These are phyloP conservation scores for Zoanthus sansibaricus DNA, from an alignment of 92 coral and sea anemone genomes.

Conservation along the genomic window DNA sequence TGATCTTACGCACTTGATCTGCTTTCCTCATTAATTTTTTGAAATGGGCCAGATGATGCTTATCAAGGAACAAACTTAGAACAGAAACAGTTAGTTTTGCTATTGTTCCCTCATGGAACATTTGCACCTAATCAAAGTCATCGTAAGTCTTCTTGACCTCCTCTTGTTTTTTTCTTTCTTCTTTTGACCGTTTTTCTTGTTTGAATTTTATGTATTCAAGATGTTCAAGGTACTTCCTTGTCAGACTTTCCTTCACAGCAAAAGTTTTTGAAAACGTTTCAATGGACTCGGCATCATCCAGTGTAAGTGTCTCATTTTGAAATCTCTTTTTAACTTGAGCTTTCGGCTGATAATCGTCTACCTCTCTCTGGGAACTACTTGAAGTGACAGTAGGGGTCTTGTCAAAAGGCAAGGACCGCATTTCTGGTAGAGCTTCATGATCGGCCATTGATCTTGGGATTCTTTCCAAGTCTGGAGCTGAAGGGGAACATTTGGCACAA, in stretches of 20 bases:
- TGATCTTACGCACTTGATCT: slow-evolving; percentile 21
- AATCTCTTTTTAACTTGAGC: slow-evolving; percentile 25
- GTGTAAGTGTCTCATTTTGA: neutral
- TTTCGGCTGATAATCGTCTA: slow-evolving; percentile 45
- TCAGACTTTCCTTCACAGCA: slow-evolving; percentile 21
- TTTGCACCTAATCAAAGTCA: slow-evolving; percentile 48
- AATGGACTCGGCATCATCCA: slow-evolving; percentile 15
- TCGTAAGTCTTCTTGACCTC: slow-evolving; percentile 39
- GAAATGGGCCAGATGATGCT: neutral
- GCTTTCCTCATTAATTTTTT: slow-evolving; percentile 35
- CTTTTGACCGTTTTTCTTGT: slow-evolving; percentile 34
- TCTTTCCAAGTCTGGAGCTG: neutral
- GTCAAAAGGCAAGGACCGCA: neutral
- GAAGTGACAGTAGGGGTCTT: slow-evolving; percentile 10
- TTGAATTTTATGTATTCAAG: slow-evolving; percentile 2
- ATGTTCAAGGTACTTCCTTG: slow-evolving; percentile 25
- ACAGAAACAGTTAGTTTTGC: slow-evolving; percentile 38
- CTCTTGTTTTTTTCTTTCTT: slow-evolving; percentile 46
- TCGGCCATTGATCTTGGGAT: neutral
- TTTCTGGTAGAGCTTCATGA: neutral
- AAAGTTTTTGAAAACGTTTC: slow-evolving; percentile 37
- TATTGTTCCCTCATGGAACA: slow-evolving; percentile 49
- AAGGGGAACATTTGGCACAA: neutral
- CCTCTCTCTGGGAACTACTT: neutral
- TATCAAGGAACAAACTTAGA: neutral